phyloP scores from a whole-genome alignment of 2,797 vertebrate species.

The Thunnus albacares region DNA sequence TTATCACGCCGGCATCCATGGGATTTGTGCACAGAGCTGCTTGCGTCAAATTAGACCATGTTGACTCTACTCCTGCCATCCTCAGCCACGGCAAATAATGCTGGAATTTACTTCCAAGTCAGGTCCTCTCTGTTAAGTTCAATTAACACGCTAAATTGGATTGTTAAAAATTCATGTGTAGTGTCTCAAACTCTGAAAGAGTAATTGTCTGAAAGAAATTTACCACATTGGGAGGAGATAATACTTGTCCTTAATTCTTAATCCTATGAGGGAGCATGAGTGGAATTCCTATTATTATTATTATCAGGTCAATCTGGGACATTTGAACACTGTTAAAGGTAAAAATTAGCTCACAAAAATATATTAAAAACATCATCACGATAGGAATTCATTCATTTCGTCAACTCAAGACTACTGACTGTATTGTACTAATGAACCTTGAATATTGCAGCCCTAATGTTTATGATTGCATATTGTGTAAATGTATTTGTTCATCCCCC shows the following conservation, averaged over 20 bases:
- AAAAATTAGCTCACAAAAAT: background rate
- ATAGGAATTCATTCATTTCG: background rate
- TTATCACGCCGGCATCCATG: slow-evolving; percentile 23
- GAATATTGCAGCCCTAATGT: background rate
- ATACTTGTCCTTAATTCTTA: background rate
- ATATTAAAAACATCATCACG: background rate
- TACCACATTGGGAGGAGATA: background rate
- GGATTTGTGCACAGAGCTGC: slow-evolving; percentile 42
- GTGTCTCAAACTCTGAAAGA: background rate
- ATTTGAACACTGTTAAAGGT: background rate
- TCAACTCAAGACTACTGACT: too few species aligned
- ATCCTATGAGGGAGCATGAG: background rate
- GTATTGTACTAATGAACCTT: too few species aligned
- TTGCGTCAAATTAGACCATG: slow-evolving; percentile 47
- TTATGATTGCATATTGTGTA: background rate
- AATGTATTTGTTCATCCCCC: background rate
- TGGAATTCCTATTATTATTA: background rate
- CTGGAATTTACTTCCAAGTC: slow-evolving; percentile 50
- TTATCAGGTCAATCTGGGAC: background rate
- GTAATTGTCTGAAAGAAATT: background rate
- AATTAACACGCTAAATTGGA: slow-evolving; percentile 31
- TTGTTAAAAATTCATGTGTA: background rate
- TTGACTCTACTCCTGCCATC: slow-evolving; percentile 38
- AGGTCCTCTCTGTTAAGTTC: slow-evolving; percentile 25
- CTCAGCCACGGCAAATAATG: slow-evolving; percentile 38